A percentile compares a stretch with the other conserved stretches of the same genome.
Conservation (phyloP, 2,113 vertebrate genomes). For the Silurus meridionalis region DNA sequence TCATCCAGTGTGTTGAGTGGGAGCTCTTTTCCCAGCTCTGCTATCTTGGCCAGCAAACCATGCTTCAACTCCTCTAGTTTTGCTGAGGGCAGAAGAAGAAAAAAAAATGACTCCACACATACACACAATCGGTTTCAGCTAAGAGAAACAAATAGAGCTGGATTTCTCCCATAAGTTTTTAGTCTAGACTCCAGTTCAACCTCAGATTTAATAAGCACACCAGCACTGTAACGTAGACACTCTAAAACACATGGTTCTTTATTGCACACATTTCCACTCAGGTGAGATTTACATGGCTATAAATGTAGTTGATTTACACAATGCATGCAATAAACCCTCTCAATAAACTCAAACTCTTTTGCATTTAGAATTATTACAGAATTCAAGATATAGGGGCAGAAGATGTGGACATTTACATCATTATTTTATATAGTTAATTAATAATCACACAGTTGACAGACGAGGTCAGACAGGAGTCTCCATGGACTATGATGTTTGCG, state of each 20-base stretch:
- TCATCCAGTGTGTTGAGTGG: conserved; percentile 95
- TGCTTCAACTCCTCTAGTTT: conserved; percentile 86
- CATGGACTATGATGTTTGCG: too few relatives aligned
- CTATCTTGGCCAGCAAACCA: conserved; percentile 84
- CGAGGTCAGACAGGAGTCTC: too few relatives aligned
- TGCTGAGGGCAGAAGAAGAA: conserved; percentile 57
- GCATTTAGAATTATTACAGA: too few relatives aligned
- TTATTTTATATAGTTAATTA: too few relatives aligned
- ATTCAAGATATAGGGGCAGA: too few relatives aligned
- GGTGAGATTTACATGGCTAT: background rate
- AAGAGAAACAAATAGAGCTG: background rate
- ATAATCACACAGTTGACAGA: too few relatives aligned
- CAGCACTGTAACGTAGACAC: background rate
- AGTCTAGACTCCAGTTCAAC: conserved; percentile 32
- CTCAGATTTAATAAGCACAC: conserved; percentile 33
- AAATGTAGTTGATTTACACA: background rate
- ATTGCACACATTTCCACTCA: background rate
- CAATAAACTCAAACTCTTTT: too few relatives aligned
- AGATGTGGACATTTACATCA: too few relatives aligned
- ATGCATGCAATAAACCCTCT: background rate
- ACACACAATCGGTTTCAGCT: background rate
- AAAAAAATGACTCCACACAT: background rate
- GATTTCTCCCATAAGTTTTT: conserved; percentile 21
- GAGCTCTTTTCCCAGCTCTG: conserved; percentile 87
- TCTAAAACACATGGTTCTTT: background rate